Percentiles rank a stretch among this genome's conserved stretches.
Evolutionary conservation across 2,888 invertebrate genomes (phyloP).

Genomic region (Trypoxylon attenuatum): DNA sequence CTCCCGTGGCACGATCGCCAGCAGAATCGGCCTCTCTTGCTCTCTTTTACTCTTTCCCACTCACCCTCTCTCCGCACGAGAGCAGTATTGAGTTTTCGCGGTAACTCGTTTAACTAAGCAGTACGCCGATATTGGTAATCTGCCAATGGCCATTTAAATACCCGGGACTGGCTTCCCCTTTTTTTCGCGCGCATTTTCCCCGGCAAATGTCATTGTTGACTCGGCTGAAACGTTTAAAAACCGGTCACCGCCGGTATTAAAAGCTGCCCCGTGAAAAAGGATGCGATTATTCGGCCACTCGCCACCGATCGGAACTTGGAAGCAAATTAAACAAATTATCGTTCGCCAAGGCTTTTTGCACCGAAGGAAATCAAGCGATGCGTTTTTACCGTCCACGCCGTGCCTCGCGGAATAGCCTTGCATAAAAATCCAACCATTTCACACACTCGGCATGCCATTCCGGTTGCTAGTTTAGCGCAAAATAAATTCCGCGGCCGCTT

Average conservation of each 20-base stretch:
- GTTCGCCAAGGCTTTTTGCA: constrained; percentile 14
- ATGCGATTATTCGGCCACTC: constrained; percentile 51
- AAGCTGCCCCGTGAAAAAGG: constrained; percentile 47
- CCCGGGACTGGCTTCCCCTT: constrained; percentile 44
- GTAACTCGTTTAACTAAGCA: constrained; percentile 62
- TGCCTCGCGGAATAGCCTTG: background rate
- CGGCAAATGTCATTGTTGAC: constrained; percentile 57
- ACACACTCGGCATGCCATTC: too few species aligned
- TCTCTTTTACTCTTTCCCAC: background rate
- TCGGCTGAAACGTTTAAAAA: constrained; percentile 52
- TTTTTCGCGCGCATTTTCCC: constrained; percentile 58
- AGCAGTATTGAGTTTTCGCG: constrained; percentile 60
- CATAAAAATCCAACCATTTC: background rate
- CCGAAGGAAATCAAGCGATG: constrained; percentile 2
- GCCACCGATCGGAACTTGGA: constrained; percentile 28
- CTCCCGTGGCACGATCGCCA: constrained; percentile 9
- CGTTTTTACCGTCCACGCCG: background rate
- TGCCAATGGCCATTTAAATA: constrained; percentile 62
- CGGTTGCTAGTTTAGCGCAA: too few species aligned
- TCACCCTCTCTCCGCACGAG: constrained; percentile 16
- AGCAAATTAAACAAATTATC: constrained; percentile 48
- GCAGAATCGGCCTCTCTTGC: background rate
- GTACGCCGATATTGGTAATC: constrained; percentile 61
- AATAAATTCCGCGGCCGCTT: too few species aligned
- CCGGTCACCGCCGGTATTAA: constrained; percentile 53